Base-by-base conservation (phyloP, 2,797 vertebrate genomes). In the Emydoidea blandingii region DNA sequence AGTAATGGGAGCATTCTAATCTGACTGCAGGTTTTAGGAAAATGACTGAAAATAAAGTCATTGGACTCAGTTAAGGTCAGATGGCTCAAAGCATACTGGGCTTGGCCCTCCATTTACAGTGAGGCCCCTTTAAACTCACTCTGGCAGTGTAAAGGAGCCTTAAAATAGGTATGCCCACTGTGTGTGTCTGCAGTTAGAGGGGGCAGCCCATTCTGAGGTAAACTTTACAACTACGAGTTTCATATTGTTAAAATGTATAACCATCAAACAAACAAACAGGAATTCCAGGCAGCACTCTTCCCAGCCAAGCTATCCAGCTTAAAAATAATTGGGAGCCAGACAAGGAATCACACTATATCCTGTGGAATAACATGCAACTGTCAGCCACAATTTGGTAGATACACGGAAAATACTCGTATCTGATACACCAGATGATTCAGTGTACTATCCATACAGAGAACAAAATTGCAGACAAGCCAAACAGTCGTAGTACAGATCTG, bases 391-490 rank as follows among this genome's bases (percentile, higher is more conserved):
- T 21, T 54, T 65, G 49, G 59, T 9, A 87, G 72, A 37, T 19
- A 83, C 72, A 47, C 6, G 16, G 15, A 76, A 90, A 74, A 81
- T 54, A 47, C 16, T 37, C n/a, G 5, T 56, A 74, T 0, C 87
- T 54, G n/a, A 37, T 7, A 15, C 4, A 25, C 16, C 7, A 3
- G 88, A 78, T 10, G 62, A 31, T 81, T 81, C 65, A 89, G 14
- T 19, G 14, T 29, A 11, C 56, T 82, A 74, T 50, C 86, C 78
- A 84, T 81, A 18, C 16, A 78, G 31, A n/a, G 65, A 85, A 1
- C 86, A 65, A 90, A 81, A 10, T 25, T 62, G 72, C 2, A 59
- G 1, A 31, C 37, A 88, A 90, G 79, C 7, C 83, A 94, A 68
- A 78, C 16, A 79, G 92, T 95, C 9, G 3, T 81, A 56, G 74